A percentile compares a stretch with the other conserved stretches of the same genome.
Conservation (phyloP, 2,113 vertebrate species). For the Plectropomus leopardus region DNA sequence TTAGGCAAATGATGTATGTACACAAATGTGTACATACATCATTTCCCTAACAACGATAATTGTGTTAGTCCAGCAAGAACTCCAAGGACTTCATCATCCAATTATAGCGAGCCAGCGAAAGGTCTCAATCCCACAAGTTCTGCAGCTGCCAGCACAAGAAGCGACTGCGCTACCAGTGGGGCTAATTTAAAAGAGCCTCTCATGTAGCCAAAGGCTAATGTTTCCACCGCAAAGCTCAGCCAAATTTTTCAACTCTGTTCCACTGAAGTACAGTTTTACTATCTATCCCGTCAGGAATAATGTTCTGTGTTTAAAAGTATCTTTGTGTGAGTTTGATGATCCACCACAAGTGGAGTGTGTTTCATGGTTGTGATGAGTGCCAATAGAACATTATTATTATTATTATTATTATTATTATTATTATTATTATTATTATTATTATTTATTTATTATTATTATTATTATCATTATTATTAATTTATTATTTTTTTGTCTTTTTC, state of each 20-base stretch:
- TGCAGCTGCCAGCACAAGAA: conserved; percentile 36
- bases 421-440: too few relatives aligned
- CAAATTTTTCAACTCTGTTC: conserved; percentile 28
- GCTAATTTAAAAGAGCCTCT: conserved; percentile 46
- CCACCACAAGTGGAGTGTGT: neutral
- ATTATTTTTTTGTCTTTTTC: neutral
- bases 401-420: too few relatives aligned
- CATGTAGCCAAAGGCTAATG: conserved; percentile 29
- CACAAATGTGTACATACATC: conserved; percentile 10
- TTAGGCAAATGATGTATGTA: too few relatives aligned
- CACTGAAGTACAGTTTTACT: conserved; percentile 3
- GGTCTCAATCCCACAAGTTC: conserved; percentile 23
- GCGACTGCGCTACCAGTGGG: conserved; percentile 21
- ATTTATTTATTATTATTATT: too few relatives aligned
- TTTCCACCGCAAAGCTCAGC: conserved; percentile 14
- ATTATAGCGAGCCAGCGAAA: conserved; percentile 38
- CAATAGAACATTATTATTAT: too few relatives aligned
- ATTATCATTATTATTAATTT: too few relatives aligned
- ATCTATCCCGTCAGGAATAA: neutral
- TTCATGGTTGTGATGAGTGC: neutral
- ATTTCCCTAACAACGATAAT: conserved; percentile 7
- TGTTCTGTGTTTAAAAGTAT: neutral
- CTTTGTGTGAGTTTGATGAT: neutral
- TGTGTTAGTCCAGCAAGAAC: neutral
- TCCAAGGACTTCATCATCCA: conserved; percentile 25